Evolutionary conservation across 2,797 vertebrate species (phyloP).

Genomic region (Acanthurus leucopareius): DNA sequence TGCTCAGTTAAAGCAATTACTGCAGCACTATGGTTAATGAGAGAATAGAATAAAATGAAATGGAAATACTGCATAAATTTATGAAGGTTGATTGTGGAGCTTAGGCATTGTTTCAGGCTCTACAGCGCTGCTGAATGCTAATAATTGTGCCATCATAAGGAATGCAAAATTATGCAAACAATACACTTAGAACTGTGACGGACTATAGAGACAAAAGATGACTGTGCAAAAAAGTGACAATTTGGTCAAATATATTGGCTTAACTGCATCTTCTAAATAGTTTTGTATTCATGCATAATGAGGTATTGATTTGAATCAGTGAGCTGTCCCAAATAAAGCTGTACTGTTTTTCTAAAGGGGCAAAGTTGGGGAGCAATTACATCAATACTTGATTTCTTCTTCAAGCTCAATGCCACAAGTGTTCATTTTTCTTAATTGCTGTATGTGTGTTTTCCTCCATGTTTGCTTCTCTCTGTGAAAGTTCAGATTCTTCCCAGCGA

Average conservation of each 20-base stretch:
- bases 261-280: background rate
- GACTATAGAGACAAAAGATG: background rate
- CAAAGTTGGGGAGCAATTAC: background rate
- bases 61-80: background rate
- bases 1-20: conserved; percentile 56
- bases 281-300: conserved; percentile 17
- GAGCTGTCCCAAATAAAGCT: conserved; percentile 18
- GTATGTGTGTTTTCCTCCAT: conserved; percentile 16
- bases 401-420: conserved; percentile 4
- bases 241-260: conserved; percentile 8
- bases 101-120: background rate
- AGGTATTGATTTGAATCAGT: conserved; percentile 41
- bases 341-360: background rate
- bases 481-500: conserved; percentile 21
- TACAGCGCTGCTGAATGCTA: background rate
- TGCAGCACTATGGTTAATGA: conserved; percentile 31
- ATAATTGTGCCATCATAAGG: background rate
- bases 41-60: conserved; percentile 23
- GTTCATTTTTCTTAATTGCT: conserved; percentile 7
- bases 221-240: conserved; percentile 7
- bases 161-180: conserved; percentile 11
- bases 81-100: background rate
- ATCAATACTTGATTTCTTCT: background rate
- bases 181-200: conserved; percentile 5
- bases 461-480: conserved; percentile 33